Percentiles rank a stretch among this genome's conserved stretches.
phyloP scores from a whole-genome alignment of 2,797 vertebrate species.

The Oreochromis grahami region DNA sequence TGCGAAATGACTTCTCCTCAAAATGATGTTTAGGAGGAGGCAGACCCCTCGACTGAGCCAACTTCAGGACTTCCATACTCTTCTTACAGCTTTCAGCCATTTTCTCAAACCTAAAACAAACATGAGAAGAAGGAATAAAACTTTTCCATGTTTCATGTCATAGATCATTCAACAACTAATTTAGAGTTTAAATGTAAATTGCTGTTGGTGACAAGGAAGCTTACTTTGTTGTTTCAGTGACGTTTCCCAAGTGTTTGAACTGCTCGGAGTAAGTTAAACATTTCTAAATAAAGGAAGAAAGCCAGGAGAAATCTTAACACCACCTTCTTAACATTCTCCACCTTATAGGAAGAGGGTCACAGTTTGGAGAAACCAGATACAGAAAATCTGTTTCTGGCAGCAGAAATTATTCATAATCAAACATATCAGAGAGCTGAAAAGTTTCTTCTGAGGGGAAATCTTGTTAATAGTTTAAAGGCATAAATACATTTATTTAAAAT shows the following conservation, averaged over 20 bases:
- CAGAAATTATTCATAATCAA: background rate
- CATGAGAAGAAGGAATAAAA: background rate
- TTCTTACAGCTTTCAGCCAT: slow-evolving; percentile 88
- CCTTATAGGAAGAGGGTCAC: background rate
- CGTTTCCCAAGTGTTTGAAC: slow-evolving; percentile 92
- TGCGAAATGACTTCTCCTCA: slow-evolving; percentile 88
- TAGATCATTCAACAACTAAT: background rate
- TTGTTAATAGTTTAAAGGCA: background rate
- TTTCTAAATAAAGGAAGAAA: slow-evolving; percentile 73
- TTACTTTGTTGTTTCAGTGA: slow-evolving; percentile 89
- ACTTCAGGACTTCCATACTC: slow-evolving; percentile 87
- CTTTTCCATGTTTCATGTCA: background rate
- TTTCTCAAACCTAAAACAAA: slow-evolving; percentile 88
- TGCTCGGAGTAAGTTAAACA: slow-evolving; percentile 92
- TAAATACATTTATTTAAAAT: background rate
- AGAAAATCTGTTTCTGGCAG: background rate
- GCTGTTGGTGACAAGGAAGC: background rate
- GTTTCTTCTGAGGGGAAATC: background rate
- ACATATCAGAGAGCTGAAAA: background rate
- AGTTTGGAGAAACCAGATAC: background rate
- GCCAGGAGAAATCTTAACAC: background rate
- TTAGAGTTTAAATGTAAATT: background rate
- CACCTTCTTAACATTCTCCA: background rate
- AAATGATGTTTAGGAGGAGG: slow-evolving; percentile 94
- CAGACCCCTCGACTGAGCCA: slow-evolving; percentile 85